Evolutionary conservation across 2,797 vertebrate species (phyloP).

Genomic region (Peromyscus nudipes): DNA sequence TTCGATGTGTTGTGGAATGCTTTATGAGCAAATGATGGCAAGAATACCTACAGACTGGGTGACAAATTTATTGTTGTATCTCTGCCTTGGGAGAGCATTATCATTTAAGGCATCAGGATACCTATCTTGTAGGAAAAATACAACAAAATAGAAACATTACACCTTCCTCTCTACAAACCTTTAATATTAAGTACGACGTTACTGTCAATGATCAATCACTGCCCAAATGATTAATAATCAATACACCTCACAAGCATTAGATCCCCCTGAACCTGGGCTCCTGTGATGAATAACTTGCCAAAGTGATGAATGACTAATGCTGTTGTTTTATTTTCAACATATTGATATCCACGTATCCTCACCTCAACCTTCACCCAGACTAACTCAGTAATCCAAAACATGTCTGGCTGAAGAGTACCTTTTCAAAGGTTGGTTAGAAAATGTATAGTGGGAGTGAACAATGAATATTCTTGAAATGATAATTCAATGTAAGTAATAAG

Average conservation of each 20-base stretch:
- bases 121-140: neutral
- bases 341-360: neutral
- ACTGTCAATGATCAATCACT: neutral
- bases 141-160: neutral
- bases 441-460: neutral
- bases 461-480: neutral
- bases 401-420: neutral
- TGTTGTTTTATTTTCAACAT: neutral
- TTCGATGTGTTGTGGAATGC: neutral
- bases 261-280: neutral
- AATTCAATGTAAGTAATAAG: neutral
- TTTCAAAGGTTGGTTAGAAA: neutral
- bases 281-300: neutral
- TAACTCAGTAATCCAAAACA: neutral
- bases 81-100: neutral
- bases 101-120: neutral
- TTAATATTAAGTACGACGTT: constrained; percentile 20
- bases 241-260: constrained; percentile 24
- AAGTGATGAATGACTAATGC: neutral
- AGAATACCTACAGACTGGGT: neutral
- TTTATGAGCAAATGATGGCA: neutral
- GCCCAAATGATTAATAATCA: constrained; percentile 49
- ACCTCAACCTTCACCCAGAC: neutral
- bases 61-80: neutral
- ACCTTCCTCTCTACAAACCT: neutral